Evolutionary conservation across 1,140 invertebrate genomes (phyloP).

Genomic region (Probaryconus sp.): DNA sequence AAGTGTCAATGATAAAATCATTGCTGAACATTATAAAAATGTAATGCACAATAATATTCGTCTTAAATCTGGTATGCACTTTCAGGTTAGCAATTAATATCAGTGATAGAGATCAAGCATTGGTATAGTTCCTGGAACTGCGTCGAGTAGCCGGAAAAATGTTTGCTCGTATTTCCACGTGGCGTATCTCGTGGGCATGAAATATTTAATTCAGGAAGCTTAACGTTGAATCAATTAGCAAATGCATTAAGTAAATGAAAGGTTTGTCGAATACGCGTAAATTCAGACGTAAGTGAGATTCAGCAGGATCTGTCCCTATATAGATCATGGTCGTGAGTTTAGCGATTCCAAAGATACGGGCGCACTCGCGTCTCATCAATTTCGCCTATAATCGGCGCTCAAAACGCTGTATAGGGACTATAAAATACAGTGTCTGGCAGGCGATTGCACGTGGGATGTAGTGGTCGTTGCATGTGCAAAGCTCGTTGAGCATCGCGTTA

Average conservation of each 20-base stretch:
- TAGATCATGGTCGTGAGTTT: constrained; percentile 39
- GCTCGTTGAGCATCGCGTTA: constrained; percentile 68
- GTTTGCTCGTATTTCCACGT: too few species aligned
- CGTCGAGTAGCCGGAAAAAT: too few species aligned
- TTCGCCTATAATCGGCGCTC: constrained; percentile 60
- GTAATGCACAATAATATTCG: too few species aligned
- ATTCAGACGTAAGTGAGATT: constrained; percentile 23
- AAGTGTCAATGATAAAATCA: too few species aligned
- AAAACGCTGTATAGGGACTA: constrained; percentile 57
- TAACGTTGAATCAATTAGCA: constrained; percentile 37
- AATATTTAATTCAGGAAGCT: too few species aligned
- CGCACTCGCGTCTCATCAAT: constrained; percentile 60
- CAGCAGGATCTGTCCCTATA: not conserved
- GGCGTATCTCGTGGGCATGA: too few species aligned
- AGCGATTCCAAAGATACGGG: constrained; percentile 53
- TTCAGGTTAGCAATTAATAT: too few species aligned
- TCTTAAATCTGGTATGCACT: too few species aligned
- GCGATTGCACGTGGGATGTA: constrained; percentile 56
- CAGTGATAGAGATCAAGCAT: too few species aligned
- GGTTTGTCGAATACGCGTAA: constrained; percentile 24
- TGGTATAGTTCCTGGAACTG: too few species aligned
- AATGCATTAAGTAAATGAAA: constrained; percentile 35
- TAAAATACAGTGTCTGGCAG: constrained; percentile 59
- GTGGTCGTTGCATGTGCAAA: constrained; percentile 65
- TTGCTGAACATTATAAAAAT: too few species aligned